Evolutionary conservation across 1,140 invertebrate species (phyloP), one percentile per base, ranked within the genome.

Genomic region (Sinella curviseta): DNA sequence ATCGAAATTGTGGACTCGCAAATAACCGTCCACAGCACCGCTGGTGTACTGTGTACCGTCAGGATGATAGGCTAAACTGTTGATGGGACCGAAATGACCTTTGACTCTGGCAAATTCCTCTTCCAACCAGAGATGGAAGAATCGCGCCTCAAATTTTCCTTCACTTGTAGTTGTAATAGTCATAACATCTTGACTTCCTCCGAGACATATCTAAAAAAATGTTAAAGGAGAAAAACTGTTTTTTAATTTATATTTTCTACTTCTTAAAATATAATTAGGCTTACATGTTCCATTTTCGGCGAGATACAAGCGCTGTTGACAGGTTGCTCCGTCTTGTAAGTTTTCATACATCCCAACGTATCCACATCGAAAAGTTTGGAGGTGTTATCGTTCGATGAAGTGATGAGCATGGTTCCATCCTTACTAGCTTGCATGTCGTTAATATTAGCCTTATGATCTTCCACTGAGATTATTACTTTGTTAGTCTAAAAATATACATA

Each of bases 31-130:
- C 90, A 99, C 98, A 86, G 97, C 98, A 57, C 98, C 98, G 82
- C 95, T 97, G 76, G 94, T 94, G 86, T 97, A 98, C 86, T 95
- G 96, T 85, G 94, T 96, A 48, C 98, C 98, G 90, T 98, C 96
- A 16, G 98, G 98, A 90, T 99, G 97, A 88, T 99, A 99, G 60
- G 95, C 94, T 76, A 99, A 90, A 87, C 95, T 97, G 90, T 99
- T 99, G 84, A 99, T 99, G 0, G 98, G 98, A 84, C 98, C 98
- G 86, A 99, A 99, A 89, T 99, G 98, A 74, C 97, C 98, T 87
- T 99, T 99, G 0, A 99, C 93, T 77, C 97, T 89, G 0, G 93
- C 98, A 88, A 99, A 99, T 88, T 99, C 98, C 88, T 99, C 97
- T 89, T 99, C 98, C 87, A 98, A 99, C n/a, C 99, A 93, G 65